Evolutionary conservation across 2,797 vertebrate species (phyloP).

Genomic region (Numenius phaeopus): DNA sequence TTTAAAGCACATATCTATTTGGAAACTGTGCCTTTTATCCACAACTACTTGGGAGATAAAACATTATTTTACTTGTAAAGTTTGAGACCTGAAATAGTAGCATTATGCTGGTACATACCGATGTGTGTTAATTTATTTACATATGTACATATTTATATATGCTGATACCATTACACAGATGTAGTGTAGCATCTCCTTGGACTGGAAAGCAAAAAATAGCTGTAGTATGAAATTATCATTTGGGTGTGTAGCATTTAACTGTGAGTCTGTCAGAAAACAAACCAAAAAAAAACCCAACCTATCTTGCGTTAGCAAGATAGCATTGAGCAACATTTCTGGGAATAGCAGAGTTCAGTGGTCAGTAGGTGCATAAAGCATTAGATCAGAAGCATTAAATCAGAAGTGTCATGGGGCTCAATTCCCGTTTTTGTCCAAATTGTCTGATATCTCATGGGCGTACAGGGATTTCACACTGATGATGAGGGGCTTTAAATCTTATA

Average conservation of each 20-base stretch:
- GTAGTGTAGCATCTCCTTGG: neutral
- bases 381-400: neutral
- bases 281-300: neutral
- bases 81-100: neutral
- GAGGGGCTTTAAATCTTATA: neutral
- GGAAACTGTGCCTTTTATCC: neutral
- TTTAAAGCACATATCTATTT: neutral
- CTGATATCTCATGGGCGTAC: neutral
- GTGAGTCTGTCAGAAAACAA: neutral
- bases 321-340: neutral
- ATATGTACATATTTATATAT: neutral
- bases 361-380: neutral
- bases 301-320: neutral
- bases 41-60: neutral
- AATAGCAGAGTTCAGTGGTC: neutral
- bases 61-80: neutral
- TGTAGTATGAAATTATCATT: neutral
- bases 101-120: neutral
- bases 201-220: neutral
- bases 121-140: neutral
- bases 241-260: neutral
- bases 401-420: neutral
- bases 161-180: neutral
- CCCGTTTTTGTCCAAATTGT: neutral
- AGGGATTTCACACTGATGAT: neutral